A percentile compares a stretch with the other conserved stretches of the same genome.
These are phyloP conservation scores for Pluvianellus socialis DNA, from an alignment of 2,113 vertebrate species.

Conservation along the genomic window DNA sequence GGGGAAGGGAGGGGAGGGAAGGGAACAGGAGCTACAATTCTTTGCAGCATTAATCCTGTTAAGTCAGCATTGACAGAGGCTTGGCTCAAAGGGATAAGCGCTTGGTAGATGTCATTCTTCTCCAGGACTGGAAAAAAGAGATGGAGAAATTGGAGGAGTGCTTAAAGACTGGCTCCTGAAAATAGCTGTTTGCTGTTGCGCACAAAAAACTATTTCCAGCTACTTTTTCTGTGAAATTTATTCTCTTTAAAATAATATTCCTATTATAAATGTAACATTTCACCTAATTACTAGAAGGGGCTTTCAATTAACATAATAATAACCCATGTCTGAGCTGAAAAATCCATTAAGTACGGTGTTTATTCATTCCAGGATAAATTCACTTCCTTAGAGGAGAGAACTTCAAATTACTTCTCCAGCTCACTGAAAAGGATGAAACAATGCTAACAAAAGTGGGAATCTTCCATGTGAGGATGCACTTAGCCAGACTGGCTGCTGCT, in stretches of 20 bases:
- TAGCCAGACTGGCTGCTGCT: accelerated
- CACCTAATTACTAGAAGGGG: neutral
- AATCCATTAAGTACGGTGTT: neutral
- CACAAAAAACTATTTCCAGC: neutral
- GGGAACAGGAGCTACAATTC: neutral
- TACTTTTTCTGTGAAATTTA: neutral
- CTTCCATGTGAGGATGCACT: neutral
- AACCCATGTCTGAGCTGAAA: neutral
- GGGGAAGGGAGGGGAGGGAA: neutral
- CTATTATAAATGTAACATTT: neutral
- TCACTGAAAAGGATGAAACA: neutral
- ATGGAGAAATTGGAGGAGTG: too few species aligned
- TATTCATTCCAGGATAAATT: neutral
- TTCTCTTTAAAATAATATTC: neutral
- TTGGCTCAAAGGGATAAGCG: neutral
- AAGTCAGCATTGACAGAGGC: neutral
- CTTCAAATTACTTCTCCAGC: neutral
- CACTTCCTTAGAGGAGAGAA: neutral
- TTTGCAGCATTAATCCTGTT: neutral
- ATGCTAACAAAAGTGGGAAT: neutral
- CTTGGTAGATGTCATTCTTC: neutral
- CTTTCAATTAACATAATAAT: neutral
- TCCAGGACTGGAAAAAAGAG: neutral
- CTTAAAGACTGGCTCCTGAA: neutral
- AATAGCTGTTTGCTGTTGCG: neutral